These are phyloP conservation scores for Peucedramus taeniatus DNA, from an alignment of 2,113 vertebrate species.

Conservation along the genomic window DNA sequence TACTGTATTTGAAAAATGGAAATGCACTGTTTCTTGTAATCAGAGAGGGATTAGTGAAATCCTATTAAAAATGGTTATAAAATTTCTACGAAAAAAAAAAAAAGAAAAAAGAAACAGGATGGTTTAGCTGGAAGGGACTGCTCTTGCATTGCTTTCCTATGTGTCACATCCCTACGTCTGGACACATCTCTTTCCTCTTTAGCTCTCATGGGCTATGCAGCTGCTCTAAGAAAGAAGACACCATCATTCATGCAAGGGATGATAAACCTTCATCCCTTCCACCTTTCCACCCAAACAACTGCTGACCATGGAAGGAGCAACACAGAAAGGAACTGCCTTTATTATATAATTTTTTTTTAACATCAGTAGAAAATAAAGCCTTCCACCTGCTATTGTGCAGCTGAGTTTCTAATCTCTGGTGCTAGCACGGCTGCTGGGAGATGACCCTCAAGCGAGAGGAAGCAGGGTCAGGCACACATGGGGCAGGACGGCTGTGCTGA, in stretches of 20 bases:
- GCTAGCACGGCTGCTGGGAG: background rate
- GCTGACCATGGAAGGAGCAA: background rate
- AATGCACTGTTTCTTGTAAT: background rate
- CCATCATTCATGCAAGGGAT: background rate
- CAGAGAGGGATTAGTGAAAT: background rate
- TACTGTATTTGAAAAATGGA: background rate
- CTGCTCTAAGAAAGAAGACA: background rate
- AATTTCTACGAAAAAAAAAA: background rate
- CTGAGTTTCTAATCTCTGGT: slow-evolving; percentile 26
- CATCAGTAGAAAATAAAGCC: background rate
- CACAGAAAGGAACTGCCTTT: background rate
- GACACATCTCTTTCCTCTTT: background rate
- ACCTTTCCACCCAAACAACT: background rate
- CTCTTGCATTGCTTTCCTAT: background rate
- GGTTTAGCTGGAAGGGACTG: background rate
- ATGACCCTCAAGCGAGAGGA: background rate
- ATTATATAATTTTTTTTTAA: background rate
- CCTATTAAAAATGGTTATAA: background rate
- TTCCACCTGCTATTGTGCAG: background rate
- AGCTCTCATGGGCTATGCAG: background rate
- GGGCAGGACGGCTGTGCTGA: background rate
- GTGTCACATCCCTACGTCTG: background rate
- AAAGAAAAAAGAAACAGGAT: background rate
- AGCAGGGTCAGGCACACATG: fast-evolving
- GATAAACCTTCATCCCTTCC: background rate